Percentiles rank a stretch among this genome's conserved stretches.
Evolutionary conservation across 2,797 vertebrate genomes (phyloP).

Genomic region (Trematomus bernacchii): DNA sequence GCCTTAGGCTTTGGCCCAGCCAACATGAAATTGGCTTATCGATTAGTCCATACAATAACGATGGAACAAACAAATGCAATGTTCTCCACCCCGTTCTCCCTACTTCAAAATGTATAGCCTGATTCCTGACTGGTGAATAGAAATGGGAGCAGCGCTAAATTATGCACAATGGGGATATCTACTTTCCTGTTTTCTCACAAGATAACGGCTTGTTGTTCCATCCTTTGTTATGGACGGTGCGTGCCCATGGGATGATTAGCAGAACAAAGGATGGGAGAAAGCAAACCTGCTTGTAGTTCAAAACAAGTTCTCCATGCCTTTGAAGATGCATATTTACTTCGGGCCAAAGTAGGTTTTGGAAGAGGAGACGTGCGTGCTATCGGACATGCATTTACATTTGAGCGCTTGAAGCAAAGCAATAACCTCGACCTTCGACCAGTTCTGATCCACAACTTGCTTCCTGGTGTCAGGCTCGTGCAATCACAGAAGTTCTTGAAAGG

Average conservation of each 20-base stretch:
- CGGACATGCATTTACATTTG: conserved; percentile 14
- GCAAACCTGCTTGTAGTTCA: conserved; percentile 83
- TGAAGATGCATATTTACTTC: conserved; percentile 77
- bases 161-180: conserved; percentile 85
- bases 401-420: conserved; percentile 24
- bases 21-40: conserved; percentile 50
- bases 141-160: conserved; percentile 82
- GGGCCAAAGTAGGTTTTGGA: conserved; percentile 72
- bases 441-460: conserved; percentile 48
- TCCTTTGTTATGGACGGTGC: conserved; percentile 81
- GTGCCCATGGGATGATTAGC: conserved; percentile 84
- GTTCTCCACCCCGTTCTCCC: conserved; percentile 25
- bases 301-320: conserved; percentile 82
- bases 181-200: conserved; percentile 83
- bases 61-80: conserved; percentile 30
- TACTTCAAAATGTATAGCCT: conserved; percentile 39
- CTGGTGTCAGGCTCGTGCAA: conserved; percentile 51
- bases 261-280: conserved; percentile 84
- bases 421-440: conserved; percentile 62
- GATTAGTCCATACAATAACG: conserved; percentile 41
- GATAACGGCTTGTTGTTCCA: conserved; percentile 82
- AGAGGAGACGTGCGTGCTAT: conserved; percentile 44
- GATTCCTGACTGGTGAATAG: conserved; percentile 66
- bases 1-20: conserved; percentile 44
- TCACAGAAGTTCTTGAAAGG: conserved; percentile 57